Evolutionary conservation across 2,888 invertebrate genomes (phyloP).

Genomic region (Steinernema hermaphroditum): DNA sequence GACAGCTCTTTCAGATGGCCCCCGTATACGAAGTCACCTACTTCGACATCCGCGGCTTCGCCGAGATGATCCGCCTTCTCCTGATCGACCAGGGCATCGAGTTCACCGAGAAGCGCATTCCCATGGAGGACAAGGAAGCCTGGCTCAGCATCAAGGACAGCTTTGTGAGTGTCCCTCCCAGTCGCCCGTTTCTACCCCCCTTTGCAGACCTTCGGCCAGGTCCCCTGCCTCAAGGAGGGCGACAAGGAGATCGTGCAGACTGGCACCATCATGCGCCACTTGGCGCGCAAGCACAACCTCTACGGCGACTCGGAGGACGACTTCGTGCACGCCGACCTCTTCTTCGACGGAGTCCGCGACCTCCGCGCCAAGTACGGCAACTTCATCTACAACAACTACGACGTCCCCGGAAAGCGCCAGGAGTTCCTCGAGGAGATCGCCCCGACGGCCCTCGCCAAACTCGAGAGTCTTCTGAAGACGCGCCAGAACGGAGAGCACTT

Average conservation of each 20-base stretch:
- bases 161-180: conserved; percentile 38
- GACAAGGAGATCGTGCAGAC: conserved; percentile 51
- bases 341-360: conserved; percentile 51
- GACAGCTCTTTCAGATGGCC: background rate
- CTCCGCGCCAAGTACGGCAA: conserved; percentile 49
- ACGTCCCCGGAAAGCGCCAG: conserved; percentile 39
- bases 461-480: conserved; percentile 51
- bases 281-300: conserved; percentile 49
- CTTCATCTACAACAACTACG: conserved; percentile 49
- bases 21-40: conserved; percentile 44
- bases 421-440: conserved; percentile 45
- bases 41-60: conserved; percentile 51
- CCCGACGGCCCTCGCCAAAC: conserved; percentile 43
- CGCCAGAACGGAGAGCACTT: conserved; percentile 49
- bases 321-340: conserved; percentile 48
- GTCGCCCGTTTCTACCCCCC: background rate
- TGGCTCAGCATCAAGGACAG: conserved; percentile 48
- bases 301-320: conserved; percentile 50
- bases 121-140: conserved; percentile 24
- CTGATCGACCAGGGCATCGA: conserved; percentile 49
- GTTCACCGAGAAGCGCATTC: conserved; percentile 47
- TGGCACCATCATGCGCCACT: conserved; percentile 55
- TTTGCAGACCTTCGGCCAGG: conserved; percentile 51
- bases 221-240: conserved; percentile 48
- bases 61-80: conserved; percentile 52